Base-by-base conservation (phyloP, 2,113 vertebrate genomes). In the Pipa parva region DNA sequence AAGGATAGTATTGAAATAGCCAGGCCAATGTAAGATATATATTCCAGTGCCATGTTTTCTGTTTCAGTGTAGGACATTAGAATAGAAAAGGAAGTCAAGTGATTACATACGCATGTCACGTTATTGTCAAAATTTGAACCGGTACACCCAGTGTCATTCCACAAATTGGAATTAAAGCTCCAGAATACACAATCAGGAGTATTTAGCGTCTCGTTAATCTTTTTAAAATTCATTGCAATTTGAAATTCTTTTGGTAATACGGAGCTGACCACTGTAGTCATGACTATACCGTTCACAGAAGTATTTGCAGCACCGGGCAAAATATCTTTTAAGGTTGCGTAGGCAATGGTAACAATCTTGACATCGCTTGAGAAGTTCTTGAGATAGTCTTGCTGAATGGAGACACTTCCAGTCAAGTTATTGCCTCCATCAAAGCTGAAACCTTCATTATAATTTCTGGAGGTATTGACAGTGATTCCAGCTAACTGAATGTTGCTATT, bases 21-120 rank as follows among this genome's bases (percentile, higher is more conserved):
- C 46, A 93, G 76, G 1, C 92, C 92, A 29, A 88, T 25, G 12
- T 84, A 88, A 3, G 88, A 88, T 56, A 92, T 88, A 65, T 78
- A 42, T 10, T 79, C 76, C 63, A 90, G 73, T 2, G n/a, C 1
- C 0, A 49, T 42, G 6, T 36, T 3, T 1, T 28, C 1, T 8
- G 1, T 21, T 0, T 63, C 64, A 7, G 0, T 21, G 0, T 79
- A 78, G 2, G 92, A 85, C 91, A 93, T 92, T 18, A 93, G 76
- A 31, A 93, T 59, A 7, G 91, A 91, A 76, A 92, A 93, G 0
- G 90, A 91, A 3, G 91, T 93, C 50, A 91, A 79, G 65, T 93
- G 92, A 60, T 78, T 73, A 48, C 92, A 93, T 11, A 4, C 64
- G 57, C 92, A 93, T 22, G 26, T 75, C 13, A 91, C 81, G 0